Conservation (phyloP, 2,888 invertebrate genomes). For the Platycheirus rosarum region DNA sequence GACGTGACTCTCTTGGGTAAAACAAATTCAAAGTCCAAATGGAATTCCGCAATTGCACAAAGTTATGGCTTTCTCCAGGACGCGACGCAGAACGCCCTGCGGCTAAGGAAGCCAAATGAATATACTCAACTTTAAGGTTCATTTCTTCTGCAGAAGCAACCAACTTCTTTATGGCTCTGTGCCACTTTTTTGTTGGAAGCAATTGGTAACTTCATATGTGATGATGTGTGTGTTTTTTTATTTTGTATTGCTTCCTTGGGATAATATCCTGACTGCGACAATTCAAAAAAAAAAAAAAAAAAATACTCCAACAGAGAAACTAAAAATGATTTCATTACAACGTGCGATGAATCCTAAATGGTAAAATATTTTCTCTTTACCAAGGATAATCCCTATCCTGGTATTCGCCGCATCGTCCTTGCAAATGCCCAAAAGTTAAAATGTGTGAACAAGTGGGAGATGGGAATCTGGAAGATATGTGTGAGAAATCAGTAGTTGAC, state of each 20-base stretch:
- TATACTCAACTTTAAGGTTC: conserved; percentile 58
- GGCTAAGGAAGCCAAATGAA: neutral
- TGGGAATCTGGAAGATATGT: neutral
- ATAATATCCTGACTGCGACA: conserved; percentile 39
- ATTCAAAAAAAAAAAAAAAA: conserved; percentile 3
- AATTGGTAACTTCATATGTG: conserved; percentile 51
- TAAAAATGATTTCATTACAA: conserved; percentile 69
- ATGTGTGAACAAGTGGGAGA: conserved; percentile 48
- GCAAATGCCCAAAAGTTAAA: conserved; percentile 38
- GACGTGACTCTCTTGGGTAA: conserved; percentile 76
- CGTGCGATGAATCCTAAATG: conserved; percentile 68
- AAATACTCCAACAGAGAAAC: conserved; percentile 22
- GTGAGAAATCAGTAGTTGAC: conserved; percentile 61
- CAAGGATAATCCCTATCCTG: conserved; percentile 23
- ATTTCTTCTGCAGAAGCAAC: conserved; percentile 47
- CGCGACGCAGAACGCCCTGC: conserved; percentile 1
- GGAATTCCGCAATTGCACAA: conserved; percentile 71
- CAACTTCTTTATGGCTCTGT: conserved; percentile 64
- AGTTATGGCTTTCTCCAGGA: conserved; percentile 38
- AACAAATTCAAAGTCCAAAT: conserved; percentile 67
- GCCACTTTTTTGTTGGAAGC: conserved; percentile 51
- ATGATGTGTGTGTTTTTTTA: conserved; percentile 28
- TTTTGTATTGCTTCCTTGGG: conserved; percentile 20
- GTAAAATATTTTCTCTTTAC: conserved; percentile 29
- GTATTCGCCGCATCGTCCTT: conserved; percentile 27